A percentile compares a stretch with the other conserved stretches of the same genome.
Evolutionary conservation across 2,888 invertebrate genomes (phyloP).

Genomic region (Micoletzkya japonica): DNA sequence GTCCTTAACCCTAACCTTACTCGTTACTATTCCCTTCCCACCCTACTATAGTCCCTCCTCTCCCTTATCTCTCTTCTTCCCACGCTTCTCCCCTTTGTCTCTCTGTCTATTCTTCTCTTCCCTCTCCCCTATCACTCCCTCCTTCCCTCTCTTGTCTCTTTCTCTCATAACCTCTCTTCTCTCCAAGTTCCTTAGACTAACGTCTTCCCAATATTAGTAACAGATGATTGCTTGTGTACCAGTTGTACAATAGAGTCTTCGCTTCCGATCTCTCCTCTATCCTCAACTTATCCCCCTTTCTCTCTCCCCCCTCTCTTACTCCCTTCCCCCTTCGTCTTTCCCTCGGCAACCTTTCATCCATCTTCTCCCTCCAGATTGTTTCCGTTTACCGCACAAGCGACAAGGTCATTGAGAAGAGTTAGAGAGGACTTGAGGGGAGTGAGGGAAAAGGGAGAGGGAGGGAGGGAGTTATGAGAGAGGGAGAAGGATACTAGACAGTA

Average conservation of each 20-base stretch:
- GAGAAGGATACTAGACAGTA: no score
- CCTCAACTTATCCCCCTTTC: neutral
- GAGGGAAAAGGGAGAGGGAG: no score
- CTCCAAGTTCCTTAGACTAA: no score
- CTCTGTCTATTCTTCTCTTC: neutral
- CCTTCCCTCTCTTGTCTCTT: neutral
- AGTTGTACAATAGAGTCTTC: no score
- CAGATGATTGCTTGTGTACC: no score
- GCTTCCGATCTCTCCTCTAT: neutral
- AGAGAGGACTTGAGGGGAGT: no score
- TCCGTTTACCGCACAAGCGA: no score
- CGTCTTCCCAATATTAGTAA: no score
- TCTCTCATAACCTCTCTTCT: neutral
- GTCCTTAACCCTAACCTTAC: neutral
- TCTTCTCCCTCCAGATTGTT: conserved; percentile 20
- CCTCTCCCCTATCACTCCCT: neutral
- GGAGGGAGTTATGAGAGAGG: no score
- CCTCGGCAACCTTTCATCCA: neutral
- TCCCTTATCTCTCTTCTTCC: neutral
- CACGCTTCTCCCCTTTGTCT: neutral
- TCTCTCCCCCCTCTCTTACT: neutral
- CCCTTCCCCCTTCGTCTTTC: neutral
- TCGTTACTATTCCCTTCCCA: no score
- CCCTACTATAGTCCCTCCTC: no score
- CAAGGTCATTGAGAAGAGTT: no score